These are phyloP conservation scores for Tetranychus truncatus DNA, from an alignment of 2,888 invertebrate species.

Conservation along the genomic window DNA sequence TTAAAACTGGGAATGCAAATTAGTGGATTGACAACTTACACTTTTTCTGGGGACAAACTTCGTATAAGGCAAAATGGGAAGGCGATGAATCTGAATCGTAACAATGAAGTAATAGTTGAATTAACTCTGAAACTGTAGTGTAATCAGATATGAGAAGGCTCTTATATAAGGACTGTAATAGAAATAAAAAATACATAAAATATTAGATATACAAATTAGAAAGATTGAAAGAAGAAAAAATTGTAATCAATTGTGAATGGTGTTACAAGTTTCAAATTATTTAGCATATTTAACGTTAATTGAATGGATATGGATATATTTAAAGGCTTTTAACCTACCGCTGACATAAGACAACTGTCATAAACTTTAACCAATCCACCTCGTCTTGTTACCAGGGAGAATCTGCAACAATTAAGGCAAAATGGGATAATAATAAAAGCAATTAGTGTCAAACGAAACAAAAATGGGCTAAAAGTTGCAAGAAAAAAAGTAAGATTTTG, in stretches of 20 bases:
- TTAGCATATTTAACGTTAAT: conserved; percentile 45
- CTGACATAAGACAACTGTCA: conserved; percentile 72
- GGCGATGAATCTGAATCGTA: conserved; percentile 64
- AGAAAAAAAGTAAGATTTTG: conserved; percentile 10
- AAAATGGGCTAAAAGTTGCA: conserved; percentile 3
- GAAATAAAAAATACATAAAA: too few species aligned
- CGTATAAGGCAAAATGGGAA: conserved; percentile 68
- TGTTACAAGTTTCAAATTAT: too few species aligned
- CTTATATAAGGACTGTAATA: conserved; percentile 57
- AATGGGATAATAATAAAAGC: conserved; percentile 17
- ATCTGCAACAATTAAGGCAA: conserved; percentile 32
- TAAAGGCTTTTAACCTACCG: conserved; percentile 75
- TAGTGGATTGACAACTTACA: conserved; percentile 23
- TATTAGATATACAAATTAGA: too few species aligned
- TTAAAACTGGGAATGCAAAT: neutral
- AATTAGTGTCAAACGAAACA: neutral
- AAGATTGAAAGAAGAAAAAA: too few species aligned
- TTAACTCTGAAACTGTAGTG: conserved; percentile 48
- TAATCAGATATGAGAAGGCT: conserved; percentile 69
- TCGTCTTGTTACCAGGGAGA: conserved; percentile 65
- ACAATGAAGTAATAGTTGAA: conserved; percentile 62
- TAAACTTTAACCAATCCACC: conserved; percentile 81
- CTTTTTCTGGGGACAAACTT: conserved; percentile 41
- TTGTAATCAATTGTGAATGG: too few species aligned
- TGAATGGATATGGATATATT: conserved; percentile 64